Percentiles rank a stretch among this genome's conserved stretches.
phyloP scores from a whole-genome alignment of 2,113 vertebrate genomes.

The Bujurquina vittata region DNA sequence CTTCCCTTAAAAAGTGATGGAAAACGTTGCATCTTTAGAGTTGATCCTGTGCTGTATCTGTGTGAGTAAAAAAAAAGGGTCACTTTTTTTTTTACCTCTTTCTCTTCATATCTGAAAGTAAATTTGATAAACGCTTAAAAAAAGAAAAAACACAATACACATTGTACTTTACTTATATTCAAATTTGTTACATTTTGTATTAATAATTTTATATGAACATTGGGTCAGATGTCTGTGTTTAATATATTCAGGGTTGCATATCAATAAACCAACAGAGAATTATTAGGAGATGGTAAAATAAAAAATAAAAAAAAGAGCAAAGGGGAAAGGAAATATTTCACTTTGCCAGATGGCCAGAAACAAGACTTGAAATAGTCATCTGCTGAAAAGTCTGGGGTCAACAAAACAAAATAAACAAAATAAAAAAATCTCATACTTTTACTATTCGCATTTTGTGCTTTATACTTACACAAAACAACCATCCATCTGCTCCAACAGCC shows the following conservation, averaged over 20 bases:
- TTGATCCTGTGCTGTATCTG: neutral
- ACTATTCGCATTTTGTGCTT: neutral
- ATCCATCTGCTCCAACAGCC: neutral
- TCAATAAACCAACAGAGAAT: neutral
- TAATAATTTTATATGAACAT: neutral
- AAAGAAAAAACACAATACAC: neutral
- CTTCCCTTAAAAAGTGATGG: neutral
- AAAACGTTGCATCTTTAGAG: neutral
- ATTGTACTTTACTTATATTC: neutral
- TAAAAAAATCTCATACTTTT: neutral
- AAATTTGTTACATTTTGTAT: neutral
- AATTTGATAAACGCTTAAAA: neutral
- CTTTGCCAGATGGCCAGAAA: neutral
- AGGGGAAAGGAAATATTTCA: neutral
- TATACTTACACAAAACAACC: neutral
- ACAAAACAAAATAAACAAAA: neutral
- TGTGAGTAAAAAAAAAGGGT: neutral
- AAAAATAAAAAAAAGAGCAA: neutral
- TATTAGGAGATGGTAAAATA: neutral
- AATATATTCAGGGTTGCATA: too few species aligned
- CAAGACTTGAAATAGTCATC: neutral
- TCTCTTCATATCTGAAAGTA: neutral
- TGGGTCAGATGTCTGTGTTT: too few species aligned
- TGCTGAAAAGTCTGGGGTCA: neutral
- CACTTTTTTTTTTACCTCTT: neutral